Conservation (phyloP, 2,888 invertebrate genomes). For the Rhopalosiphum nymphaeae region DNA sequence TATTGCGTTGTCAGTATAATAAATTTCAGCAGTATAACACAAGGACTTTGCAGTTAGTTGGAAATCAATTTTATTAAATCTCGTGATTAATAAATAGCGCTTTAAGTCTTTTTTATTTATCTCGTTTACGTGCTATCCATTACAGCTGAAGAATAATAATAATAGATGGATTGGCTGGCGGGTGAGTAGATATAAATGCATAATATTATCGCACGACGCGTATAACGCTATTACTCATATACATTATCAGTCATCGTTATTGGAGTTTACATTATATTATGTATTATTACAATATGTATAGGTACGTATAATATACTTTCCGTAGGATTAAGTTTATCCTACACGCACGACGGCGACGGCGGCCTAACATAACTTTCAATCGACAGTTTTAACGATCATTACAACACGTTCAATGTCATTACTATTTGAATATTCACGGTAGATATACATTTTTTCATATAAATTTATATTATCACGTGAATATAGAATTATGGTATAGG, state of each 20-base stretch:
- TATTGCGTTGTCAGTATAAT: background rate
- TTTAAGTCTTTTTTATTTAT: background rate
- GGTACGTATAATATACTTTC: background rate
- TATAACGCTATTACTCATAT: background rate
- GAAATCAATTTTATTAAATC: background rate
- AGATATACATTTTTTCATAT: background rate
- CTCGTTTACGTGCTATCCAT: background rate
- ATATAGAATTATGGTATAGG: background rate
- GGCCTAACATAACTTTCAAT: background rate
- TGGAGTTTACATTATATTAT: background rate
- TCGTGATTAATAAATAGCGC: constrained; percentile 1
- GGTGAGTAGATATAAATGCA: background rate
- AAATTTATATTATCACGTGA: background rate
- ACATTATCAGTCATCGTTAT: background rate
- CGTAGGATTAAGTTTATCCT: background rate
- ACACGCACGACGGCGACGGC: background rate
- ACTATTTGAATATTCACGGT: background rate
- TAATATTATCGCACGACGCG: background rate
- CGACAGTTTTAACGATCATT: constrained; percentile 34
- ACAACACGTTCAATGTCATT: constrained; percentile 25
- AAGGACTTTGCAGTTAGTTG: background rate
- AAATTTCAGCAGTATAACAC: background rate
- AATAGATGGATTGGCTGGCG: background rate
- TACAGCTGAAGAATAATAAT: background rate
- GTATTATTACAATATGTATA: background rate